Conservation (phyloP, 92 coral and sea anemone species). For the Zoanthus sociatus region DNA sequence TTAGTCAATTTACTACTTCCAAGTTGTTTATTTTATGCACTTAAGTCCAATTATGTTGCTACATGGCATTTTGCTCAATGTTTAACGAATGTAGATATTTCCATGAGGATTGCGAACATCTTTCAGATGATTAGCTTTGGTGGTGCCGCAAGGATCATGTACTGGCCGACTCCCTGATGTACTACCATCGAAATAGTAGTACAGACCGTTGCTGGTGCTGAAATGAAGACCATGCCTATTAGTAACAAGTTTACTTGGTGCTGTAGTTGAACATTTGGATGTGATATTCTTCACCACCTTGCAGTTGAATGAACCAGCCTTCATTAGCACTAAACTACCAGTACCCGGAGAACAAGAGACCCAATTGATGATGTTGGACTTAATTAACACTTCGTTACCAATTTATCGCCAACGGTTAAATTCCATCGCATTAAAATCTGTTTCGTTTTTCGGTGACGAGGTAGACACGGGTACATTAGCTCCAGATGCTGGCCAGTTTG, state of each 20-base stretch:
- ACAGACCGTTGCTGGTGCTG: neutral
- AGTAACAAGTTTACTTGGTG: neutral
- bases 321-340: slow-evolving; percentile 43
- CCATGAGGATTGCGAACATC: neutral
- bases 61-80: neutral
- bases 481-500: slow-evolving; percentile 33
- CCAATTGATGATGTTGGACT: slow-evolving; percentile 48
- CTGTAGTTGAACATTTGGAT: slow-evolving; percentile 1
- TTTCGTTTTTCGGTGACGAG: slow-evolving; percentile 37
- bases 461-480: slow-evolving; percentile 42
- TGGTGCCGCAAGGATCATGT: neutral
- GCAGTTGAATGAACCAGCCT: slow-evolving; percentile 32
- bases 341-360: slow-evolving; percentile 36
- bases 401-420: slow-evolving; percentile 44
- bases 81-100: neutral
- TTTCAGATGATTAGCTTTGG: neutral
- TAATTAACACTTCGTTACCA: slow-evolving; percentile 44
- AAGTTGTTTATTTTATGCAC: too few species aligned
- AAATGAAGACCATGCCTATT: neutral
- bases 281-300: slow-evolving; percentile 31
- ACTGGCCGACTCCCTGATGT: neutral
- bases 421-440: slow-evolving; percentile 39
- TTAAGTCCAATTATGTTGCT: neutral
- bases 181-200: neutral
- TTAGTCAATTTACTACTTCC: too few species aligned